Evolutionary conservation across 2,797 vertebrate genomes (phyloP), one percentile per base, ranked within the genome.

Genomic region (Artibeus jamaicensis): DNA sequence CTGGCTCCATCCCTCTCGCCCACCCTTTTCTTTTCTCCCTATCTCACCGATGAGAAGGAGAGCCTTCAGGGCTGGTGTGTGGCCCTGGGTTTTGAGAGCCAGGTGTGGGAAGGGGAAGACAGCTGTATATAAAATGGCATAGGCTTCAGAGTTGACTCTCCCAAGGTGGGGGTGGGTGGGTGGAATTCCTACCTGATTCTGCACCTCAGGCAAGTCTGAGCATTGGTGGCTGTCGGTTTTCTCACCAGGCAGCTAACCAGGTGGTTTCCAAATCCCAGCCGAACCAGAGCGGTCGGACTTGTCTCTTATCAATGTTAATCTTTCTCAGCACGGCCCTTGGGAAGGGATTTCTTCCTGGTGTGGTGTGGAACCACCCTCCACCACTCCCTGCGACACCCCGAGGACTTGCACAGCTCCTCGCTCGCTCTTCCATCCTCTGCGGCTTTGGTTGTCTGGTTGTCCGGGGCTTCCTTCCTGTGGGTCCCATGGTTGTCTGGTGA

Each of bases 221-320:
- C 71, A 21, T 22, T 81, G 10, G 9, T 34, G 0, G 71, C 67
- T 32, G 5, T 57, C 29, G 1, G 32, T 67, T 83, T 22, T 59
- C 71, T 88, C 26, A 32, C 53, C 32, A 2, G 32, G 65, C 76
- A 37, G n/a, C 77, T 37, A 68, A 22, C 39, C 78, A 12, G 26
- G 32, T 86, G 55, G 90, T 83, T 82, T 89, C 78, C 74, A 48
- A 3, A 90, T 94, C 70, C 92, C 81, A 26, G 32, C 67, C 50
- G 48, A 84, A 57, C 71, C 67, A 95, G 87, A 86, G 62, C 39
- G 34, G 37, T n/a, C 65, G 2, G 70, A 42, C 37, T 57, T 37
- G 74, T 77, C 29, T 29, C 70, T 74, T 67, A n/a, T 14, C 88
- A 92, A 93, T 84, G 95, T 76, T 94, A 57, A 78, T 86, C 93